A percentile compares a stretch with the other conserved stretches of the same genome.
Evolutionary conservation across 2,888 invertebrate genomes (phyloP).

Genomic region (Meteorus colon): DNA sequence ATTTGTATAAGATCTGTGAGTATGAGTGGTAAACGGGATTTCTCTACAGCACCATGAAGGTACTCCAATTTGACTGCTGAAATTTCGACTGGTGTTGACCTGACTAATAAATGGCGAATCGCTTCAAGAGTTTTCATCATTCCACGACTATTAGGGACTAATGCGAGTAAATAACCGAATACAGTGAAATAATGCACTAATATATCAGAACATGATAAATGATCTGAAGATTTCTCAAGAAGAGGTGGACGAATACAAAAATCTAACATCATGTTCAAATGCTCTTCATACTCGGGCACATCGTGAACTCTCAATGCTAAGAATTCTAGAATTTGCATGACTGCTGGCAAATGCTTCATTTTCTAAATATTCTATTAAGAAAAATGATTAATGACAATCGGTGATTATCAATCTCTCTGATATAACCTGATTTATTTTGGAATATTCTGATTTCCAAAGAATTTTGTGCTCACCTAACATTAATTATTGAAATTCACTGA

Average conservation of each 20-base stretch:
- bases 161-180: conserved; percentile 65
- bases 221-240: conserved; percentile 65
- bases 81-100: conserved; percentile 25
- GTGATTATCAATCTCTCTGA: neutral
- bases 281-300: conserved; percentile 56
- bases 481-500: conserved; percentile 36
- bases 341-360: conserved; percentile 64
- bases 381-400: conserved; percentile 40
- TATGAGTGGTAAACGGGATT: conserved; percentile 67
- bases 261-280: conserved; percentile 63
- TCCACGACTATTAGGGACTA: conserved; percentile 55
- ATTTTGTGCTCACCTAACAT: neutral
- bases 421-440: too few relatives aligned
- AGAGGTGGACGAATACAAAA: conserved; percentile 64
- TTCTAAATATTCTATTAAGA: conserved; percentile 60
- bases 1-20: conserved; percentile 64
- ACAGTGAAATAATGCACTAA: conserved; percentile 68
- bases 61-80: conserved; percentile 55
- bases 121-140: conserved; percentile 53
- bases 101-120: conserved; percentile 54
- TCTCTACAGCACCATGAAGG: conserved; percentile 59
- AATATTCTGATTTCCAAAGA: too few relatives aligned
- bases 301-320: conserved; percentile 56
- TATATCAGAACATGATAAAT: conserved; percentile 52
- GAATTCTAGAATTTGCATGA: conserved; percentile 67